Conservation (phyloP, 2,113 vertebrate species). For the Boleophthalmus pectinirostris region DNA sequence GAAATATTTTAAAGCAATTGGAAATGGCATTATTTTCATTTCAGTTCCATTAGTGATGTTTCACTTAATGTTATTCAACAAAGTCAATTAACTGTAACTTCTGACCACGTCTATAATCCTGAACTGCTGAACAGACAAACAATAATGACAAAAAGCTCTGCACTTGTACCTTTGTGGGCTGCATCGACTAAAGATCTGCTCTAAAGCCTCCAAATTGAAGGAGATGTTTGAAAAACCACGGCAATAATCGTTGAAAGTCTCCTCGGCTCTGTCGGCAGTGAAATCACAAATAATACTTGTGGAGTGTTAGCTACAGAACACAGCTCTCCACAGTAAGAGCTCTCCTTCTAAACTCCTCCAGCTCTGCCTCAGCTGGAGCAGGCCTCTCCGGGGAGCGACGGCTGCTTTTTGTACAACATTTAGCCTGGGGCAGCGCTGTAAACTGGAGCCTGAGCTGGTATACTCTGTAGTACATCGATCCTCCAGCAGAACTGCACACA, state of each 20-base stretch:
- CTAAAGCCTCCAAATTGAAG: constrained; percentile 51
- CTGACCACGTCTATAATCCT: constrained; percentile 68
- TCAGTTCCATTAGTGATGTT: constrained; percentile 73
- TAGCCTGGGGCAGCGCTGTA: constrained; percentile 74
- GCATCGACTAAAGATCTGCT: constrained; percentile 45
- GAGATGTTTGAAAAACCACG: constrained; percentile 52
- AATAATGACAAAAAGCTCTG: constrained; percentile 50
- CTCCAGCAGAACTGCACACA: constrained; percentile 52
- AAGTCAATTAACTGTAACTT: constrained; percentile 80
- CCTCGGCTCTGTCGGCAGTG: constrained; percentile 37
- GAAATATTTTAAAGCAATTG: constrained; percentile 82
- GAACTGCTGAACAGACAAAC: constrained; percentile 54
- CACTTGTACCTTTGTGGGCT: constrained; percentile 30
- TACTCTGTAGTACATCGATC: constrained; percentile 73
- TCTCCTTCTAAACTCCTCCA: constrained; percentile 74
- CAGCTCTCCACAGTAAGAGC: constrained; percentile 63
- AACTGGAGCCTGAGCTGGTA: constrained; percentile 75
- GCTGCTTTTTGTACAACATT: constrained; percentile 78
- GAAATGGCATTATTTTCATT: constrained; percentile 79
- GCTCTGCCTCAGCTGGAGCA: constrained; percentile 76
- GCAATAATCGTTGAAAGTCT: constrained; percentile 55
- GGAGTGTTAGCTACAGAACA: constrained; percentile 68
- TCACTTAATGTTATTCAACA: constrained; percentile 69
- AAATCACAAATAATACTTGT: constrained; percentile 55
- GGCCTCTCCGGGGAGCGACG: constrained; percentile 73